Evolutionary conservation across 2,888 invertebrate species (phyloP).

Genomic region (Bellardia pandia): DNA sequence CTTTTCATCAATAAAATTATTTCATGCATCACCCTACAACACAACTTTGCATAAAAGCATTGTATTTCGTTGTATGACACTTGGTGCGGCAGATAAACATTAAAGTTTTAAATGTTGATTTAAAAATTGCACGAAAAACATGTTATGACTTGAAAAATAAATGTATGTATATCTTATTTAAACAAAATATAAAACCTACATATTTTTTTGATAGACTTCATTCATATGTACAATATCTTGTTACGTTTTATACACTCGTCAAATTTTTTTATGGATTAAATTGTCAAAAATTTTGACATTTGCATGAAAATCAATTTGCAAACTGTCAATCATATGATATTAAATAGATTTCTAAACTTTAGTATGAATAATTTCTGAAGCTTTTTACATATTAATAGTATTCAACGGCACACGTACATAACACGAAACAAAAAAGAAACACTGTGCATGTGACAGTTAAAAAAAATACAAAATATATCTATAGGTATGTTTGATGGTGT

Average conservation of each 20-base stretch:
- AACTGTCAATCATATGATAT: constrained; percentile 78
- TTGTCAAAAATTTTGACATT: constrained; percentile 78
- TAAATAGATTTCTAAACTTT: constrained; percentile 44
- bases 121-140: constrained; percentile 2
- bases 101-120: background rate
- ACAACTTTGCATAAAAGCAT: background rate
- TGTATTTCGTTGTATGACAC: background rate
- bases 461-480: background rate
- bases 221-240: constrained; percentile 11
- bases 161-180: background rate
- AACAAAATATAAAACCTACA: background rate
- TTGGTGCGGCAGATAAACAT: background rate
- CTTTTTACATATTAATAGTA: constrained; percentile 41
- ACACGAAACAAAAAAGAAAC: constrained; percentile 18
- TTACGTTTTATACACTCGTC: constrained; percentile 36
- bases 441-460: constrained; percentile 49
- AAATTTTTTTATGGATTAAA: constrained; percentile 72
- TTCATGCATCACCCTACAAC: background rate
- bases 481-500: too few species aligned
- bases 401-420: constrained; percentile 39
- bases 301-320: constrained; percentile 82
- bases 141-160: background rate
- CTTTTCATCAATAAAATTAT: background rate
- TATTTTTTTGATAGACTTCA: constrained; percentile 49
- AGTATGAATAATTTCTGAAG: constrained; percentile 36